Evolutionary conservation across 92 coral and sea anemone species (phyloP).

Genomic region (Siderastrea siderea): DNA sequence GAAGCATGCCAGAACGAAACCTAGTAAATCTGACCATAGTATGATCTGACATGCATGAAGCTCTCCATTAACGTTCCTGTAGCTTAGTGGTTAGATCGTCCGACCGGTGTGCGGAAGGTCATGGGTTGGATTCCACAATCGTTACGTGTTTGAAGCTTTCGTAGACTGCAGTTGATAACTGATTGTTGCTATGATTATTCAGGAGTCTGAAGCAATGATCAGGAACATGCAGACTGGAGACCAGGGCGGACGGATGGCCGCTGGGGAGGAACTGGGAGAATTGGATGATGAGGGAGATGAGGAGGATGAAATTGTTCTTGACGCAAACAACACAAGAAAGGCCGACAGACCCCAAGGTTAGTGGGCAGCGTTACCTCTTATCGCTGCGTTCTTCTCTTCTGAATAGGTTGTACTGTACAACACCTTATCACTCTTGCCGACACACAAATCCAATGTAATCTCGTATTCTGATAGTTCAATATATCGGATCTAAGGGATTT

Average conservation of each 20-base stretch:
- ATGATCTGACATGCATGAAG: no score
- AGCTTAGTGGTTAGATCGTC: no score
- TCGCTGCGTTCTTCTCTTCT: not conserved
- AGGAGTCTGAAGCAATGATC: constrained; percentile 92
- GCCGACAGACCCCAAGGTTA: constrained; percentile 56
- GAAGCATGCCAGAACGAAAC: no score
- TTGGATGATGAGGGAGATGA: constrained; percentile 88
- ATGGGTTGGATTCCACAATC: no score
- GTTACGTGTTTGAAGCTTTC: not conserved
- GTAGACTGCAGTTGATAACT: not conserved
- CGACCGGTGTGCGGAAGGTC: no score
- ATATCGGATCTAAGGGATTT: no score
- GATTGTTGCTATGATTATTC: not conserved
- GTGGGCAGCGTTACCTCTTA: not conserved
- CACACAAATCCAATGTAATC: no score
- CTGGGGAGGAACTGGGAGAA: constrained; percentile 82
- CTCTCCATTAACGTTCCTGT: no score
- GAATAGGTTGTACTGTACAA: no score
- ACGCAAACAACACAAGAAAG: constrained; percentile 78
- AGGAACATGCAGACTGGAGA: constrained; percentile 73
- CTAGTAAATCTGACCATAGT: no score
- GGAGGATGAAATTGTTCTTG: constrained; percentile 91
- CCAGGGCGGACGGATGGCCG: constrained; percentile 64
- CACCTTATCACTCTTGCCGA: no score
- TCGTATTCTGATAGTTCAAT: no score